Evolutionary conservation across 2,797 vertebrate genomes (phyloP), one percentile per base, ranked within the genome.

Genomic region (Melopsittacus undulatus): DNA sequence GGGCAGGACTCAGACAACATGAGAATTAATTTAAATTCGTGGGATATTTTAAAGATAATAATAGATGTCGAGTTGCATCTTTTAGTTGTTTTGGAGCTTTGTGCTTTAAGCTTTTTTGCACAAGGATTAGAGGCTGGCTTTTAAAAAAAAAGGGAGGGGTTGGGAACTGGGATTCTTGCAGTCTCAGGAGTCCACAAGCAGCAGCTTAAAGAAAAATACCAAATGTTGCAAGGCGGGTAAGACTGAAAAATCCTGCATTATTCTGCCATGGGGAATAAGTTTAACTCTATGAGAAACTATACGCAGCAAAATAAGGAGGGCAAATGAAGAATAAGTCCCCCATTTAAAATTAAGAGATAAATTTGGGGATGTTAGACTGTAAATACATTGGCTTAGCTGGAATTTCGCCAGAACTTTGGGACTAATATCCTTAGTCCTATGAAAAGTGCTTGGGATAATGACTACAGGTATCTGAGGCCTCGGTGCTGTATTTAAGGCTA

Each of bases 381-480:
- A 96, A 91, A 94, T 94, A 89, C 86, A 72, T 95, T 90, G 92
- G 89, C 80, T 92, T 87, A 92, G 91, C 89, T 97, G 93, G 94
- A 95, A 81, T 90, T 85, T 90, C 87, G 87, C 95, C 94, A 96
- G 90, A 86, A 94, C 89, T 94, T 90, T 93, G 94, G 93, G 95
- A 91, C 87, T 96, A 95, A 96, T 96, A 95, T 92, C 91, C 83
- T 76, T 90, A 92, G 78, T 95, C 85, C 92, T 90, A 95, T 87
- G 94, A 89, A 96, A 95, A 96, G 92, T 96, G 85, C 70, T 92
- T 83, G 92, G 92, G 94, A 94, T 93, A 95, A 95, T 95, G 92
- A 96, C 87, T 78, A 51, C 75, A 94, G 90, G 91, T 94, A 95
- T 76, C 62, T 7, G 75, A 90, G 84, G 74, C 92, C 86, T 88